Base-by-base conservation (phyloP, 2,113 vertebrate genomes). In the Etia nguti region DNA sequence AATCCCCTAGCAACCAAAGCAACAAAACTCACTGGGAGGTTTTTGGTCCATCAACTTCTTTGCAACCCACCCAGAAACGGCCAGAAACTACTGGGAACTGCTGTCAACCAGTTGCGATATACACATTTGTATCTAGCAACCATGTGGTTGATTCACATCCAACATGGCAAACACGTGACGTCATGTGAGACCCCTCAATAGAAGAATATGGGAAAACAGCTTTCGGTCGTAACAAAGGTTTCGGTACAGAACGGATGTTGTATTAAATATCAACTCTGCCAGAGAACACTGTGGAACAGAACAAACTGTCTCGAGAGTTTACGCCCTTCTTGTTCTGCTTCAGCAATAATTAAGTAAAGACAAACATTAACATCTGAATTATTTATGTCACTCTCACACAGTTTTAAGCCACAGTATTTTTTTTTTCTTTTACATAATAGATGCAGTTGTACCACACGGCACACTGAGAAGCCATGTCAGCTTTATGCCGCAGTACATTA, bases 321-420 rank as follows among this genome's bases (percentile, higher is more conserved):
- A 79, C 6, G 43, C 70, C 68, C 41, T 18, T 15, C 60, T 79
- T 77, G 4, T 60, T 86, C 56, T 80, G 24, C 43, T 52, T 82
- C 46, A 88, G 89, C 41, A 86, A 89, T 92, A 86, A 91, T 91
- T 81, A 82, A 80, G 5, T 29, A 54, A 88, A 50, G 79, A 88
- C 92, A 86, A 92, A 90, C 83, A 90, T 82, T 46, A 18, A 83
- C 52, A 65, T 65, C 38, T 79, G 57, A 77, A 81, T 90, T 89
- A 94, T 92, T 88, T 85, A 93, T 92, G 50, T 26, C 26, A 86
- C 80, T 52, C 56, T 54, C 43, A 68, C 34, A 22, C 62, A 62
- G 31, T 62, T 81, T 83, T 29, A 82, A 38, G n/a, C 36, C 26
- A 29, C 5, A 11, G 20, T n/a, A 29, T 5, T 82, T 70, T 26